Base-by-base conservation (phyloP, 2,113 vertebrate genomes). In the Morone saxatilis region DNA sequence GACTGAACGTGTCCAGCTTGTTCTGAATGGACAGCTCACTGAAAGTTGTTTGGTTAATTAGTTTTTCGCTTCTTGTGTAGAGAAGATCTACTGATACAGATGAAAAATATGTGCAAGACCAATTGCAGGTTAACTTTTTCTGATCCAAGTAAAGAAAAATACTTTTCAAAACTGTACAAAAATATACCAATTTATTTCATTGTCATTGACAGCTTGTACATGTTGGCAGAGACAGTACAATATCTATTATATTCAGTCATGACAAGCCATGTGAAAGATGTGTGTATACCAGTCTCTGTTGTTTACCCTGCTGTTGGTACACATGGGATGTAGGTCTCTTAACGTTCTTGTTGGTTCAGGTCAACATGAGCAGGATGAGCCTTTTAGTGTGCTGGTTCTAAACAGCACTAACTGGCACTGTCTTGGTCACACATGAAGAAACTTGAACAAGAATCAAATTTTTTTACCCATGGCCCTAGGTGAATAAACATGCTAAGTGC, bases 181-280 rank as follows among this genome's bases (percentile, higher is more conserved):
- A 48, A 25, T 60, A 19, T 38, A 51, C 19, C 47, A 43, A 10
- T 47, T 40, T 41, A 19, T 56, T 40, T 14, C 22, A 57, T 31
- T 36, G 13, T 19, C 10, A 38, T 14, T 11, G 10, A 71, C 72
- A 82, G 81, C 67, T 71, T 77, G 75, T 22, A 43, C 43, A 38
- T 14, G 22, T 60, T 68, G 72, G 71, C 65, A 41, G 17, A 57
- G 4, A n/a, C 8, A 8, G 1, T 2, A 54, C 14, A 71, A 9
- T 63, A 36, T 60, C 61, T n/a, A 50, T 83, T 83, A 51, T 83
- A 16, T 71, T 50, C 50, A 57, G 43, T 60, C 31, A 54, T 20
- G 67, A 25, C 25, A 63, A 60, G 45, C 60, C 22, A 20, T 73
- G 54, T 17, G 53, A 73, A 36, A 20, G 25, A 66, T 72, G 20